Evolutionary conservation across 2,113 vertebrate genomes (phyloP).

Genomic region (Meriones unguiculatus): DNA sequence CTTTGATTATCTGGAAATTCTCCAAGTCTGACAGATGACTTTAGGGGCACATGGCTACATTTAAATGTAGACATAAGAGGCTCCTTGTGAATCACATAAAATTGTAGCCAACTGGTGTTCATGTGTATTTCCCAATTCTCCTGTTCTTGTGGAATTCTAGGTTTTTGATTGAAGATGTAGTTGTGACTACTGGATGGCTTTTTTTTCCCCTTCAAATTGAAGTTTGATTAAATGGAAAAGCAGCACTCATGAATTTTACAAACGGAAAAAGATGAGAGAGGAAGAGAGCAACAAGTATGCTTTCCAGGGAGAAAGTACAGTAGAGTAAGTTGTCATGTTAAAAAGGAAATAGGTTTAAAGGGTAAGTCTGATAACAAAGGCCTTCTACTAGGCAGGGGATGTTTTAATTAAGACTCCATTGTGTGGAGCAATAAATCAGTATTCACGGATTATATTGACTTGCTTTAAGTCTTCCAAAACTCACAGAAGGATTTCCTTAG

Average conservation of each 20-base stretch:
- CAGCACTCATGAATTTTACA: constrained; percentile 29
- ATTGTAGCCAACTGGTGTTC: constrained; percentile 84
- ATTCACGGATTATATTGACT: not conserved
- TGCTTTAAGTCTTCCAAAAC: not conserved
- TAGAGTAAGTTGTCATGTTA: constrained; percentile 41
- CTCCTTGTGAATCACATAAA: constrained; percentile 87
- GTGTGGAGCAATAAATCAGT: constrained; percentile 2
- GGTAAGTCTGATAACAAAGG: constrained; percentile 42
- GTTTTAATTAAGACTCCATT: constrained; percentile 43
- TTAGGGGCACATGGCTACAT: constrained; percentile 76
- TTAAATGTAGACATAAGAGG: constrained; percentile 82
- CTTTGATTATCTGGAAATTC: constrained; percentile 88
- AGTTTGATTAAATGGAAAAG: constrained; percentile 66
- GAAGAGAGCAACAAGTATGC: not conserved
- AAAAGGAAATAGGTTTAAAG: not conserved
- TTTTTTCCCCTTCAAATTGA: constrained; percentile 62
- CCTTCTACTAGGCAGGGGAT: not conserved
- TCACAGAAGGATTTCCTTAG: not conserved
- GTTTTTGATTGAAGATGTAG: constrained; percentile 85
- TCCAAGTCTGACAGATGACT: constrained; percentile 85
- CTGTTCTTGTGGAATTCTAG: constrained; percentile 80
- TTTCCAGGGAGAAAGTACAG: constrained; percentile 24
- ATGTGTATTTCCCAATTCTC: constrained; percentile 81
- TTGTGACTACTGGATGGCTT: constrained; percentile 79
- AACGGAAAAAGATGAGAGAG: constrained; percentile 10